Conservation (phyloP, 2,113 vertebrate species). For the Antechinus stuartii region DNA sequence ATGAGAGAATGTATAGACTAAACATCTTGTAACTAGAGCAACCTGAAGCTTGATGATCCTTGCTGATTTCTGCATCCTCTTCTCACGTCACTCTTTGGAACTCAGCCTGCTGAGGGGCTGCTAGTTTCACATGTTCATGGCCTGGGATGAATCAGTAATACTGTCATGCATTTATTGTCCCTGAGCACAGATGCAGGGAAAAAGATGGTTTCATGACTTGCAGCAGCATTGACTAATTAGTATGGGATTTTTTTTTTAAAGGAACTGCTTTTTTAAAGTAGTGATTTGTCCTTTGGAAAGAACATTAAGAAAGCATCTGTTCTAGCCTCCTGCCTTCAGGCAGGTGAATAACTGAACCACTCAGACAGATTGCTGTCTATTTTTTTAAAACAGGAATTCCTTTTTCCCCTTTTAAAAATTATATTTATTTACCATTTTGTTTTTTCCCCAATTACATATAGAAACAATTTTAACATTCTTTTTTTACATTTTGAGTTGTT, state of each 20-base stretch:
- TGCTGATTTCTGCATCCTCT: neutral
- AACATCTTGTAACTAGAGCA: conserved; percentile 37
- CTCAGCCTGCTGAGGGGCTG: neutral
- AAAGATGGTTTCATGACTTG: neutral
- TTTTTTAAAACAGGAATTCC: neutral
- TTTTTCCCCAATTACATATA: neutral
- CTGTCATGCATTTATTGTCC: neutral
- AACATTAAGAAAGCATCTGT: conserved; percentile 1
- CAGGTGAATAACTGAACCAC: neutral
- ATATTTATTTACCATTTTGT: neutral
- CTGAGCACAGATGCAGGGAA: neutral
- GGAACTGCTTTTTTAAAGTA: neutral
- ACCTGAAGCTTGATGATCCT: neutral
- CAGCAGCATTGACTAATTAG: neutral
- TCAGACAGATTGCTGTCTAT: neutral
- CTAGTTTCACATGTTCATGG: neutral
- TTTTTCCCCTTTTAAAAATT: neutral
- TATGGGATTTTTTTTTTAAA: neutral
- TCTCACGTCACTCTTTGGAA: conserved; percentile 3
- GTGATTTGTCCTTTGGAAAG: neutral
- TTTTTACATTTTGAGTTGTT: neutral
- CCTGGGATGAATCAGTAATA: neutral
- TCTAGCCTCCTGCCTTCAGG: neutral
- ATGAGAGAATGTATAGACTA: conserved; percentile 38
- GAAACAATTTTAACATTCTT: neutral